Conservation (phyloP, 2,797 vertebrate genomes). For the Melanotaenia nigrans region DNA sequence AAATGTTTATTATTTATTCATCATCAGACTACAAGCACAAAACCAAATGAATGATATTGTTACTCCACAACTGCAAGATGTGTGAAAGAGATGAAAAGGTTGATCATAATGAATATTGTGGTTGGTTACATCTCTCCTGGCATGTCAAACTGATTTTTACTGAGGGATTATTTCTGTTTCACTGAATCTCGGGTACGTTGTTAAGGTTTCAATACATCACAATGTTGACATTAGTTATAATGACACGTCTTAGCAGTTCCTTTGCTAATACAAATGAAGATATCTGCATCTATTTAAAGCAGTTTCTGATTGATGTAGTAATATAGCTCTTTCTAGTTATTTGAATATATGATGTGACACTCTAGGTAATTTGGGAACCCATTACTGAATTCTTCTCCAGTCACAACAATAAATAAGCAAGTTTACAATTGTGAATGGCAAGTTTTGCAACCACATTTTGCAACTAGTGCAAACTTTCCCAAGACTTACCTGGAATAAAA, state of each 20-base stretch:
- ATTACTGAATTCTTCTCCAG: constrained; percentile 60
- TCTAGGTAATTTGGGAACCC: constrained; percentile 33
- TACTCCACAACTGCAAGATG: neutral
- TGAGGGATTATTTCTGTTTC: constrained; percentile 6
- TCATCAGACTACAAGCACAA: neutral
- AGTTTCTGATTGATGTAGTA: constrained; percentile 11
- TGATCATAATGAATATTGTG: neutral
- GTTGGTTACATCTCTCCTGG: constrained; percentile 14
- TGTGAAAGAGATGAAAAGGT: neutral
- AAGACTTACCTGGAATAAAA: constrained; percentile 67
- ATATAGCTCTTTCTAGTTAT: constrained; percentile 4
- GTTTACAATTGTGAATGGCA: constrained; percentile 54
- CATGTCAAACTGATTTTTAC: constrained; percentile 15
- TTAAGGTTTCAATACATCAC: constrained; percentile 6
- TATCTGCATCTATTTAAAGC: constrained; percentile 8
- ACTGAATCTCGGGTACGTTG: constrained; percentile 9
- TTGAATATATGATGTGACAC: constrained; percentile 6
- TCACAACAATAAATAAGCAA: constrained; percentile 56
- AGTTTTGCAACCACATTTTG: constrained; percentile 60
- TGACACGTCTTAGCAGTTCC: constrained; percentile 7
- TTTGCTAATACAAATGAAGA: neutral
- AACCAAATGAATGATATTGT: neutral
- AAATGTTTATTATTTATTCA: neutral
- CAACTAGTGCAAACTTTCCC: constrained; percentile 55
- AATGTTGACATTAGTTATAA: constrained; percentile 1